Base-by-base conservation (phyloP, 1,140 invertebrate genomes). In the Atta colombica region DNA sequence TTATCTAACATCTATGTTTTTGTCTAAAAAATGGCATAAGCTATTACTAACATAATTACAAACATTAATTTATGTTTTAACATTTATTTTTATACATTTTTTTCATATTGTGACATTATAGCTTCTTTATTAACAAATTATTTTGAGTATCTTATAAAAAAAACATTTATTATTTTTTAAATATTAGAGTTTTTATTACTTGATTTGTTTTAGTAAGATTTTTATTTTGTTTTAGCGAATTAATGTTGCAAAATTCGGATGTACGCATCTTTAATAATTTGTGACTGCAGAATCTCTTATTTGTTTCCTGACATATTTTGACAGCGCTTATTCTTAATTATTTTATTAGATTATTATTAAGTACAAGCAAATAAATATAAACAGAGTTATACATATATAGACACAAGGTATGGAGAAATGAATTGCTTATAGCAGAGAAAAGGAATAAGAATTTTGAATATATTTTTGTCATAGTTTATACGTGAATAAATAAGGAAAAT, bases 351-450 rank as follows among this genome's bases (percentile, higher is more conserved):
- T 72, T 71, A 39, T 39, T 39, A 39, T 39, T 58, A 28, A 72
- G 18, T 25, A 58, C 7, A 10, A 71, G 49, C 2, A 60, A 75
- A 18, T 35, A 86, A 3, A 68, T 10, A n/a, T 35, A 77, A 5
- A 77, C 18, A 31, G 21, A 49, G 21, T 39, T 45, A 69, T 10
- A 74, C 21, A 81, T 49, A 65, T 18, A 80, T 75, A 91, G 39
- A 91, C 93, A 94, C 93, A 94, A 94, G 93, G 93, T 94, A 94
- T 94, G 90, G 94, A 94, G 93, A 94, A 92, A 92, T 88, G 16
- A 69, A 58, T 39, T 77, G 4, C 21, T 63, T 31, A 63, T 77
- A 53, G 28, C n/a, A 86, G 28, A 69, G 58, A 60, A 71, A 81
- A 51, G 16, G 45, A 81, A 81, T 81, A 69, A 72, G 16, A n/a